A percentile compares a stretch with the other conserved stretches of the same genome.
phyloP scores from a whole-genome alignment of 2,797 vertebrate genomes.

The Calcarius lapponicus region DNA sequence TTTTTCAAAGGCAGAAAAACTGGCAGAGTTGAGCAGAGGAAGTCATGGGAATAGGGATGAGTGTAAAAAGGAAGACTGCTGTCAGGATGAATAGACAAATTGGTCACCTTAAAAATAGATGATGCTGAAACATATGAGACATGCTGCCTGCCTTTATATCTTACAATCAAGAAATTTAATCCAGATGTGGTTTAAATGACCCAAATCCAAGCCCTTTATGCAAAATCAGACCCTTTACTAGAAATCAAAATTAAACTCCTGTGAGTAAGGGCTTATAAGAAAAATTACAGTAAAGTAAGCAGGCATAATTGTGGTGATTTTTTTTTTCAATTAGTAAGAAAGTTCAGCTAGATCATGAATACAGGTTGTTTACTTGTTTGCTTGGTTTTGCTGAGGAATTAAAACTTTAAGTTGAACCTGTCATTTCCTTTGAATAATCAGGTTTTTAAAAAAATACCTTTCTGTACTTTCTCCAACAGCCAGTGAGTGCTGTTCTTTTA shows the following conservation, averaged over 20 bases:
- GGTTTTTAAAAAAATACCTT: background rate
- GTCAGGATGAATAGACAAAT: background rate
- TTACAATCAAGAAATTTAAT: background rate
- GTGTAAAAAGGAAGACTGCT: background rate
- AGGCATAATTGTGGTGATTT: background rate
- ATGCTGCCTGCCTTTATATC: background rate
- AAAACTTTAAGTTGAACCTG: background rate
- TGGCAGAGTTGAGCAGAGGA: background rate
- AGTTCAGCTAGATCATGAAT: background rate
- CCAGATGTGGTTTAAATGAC: background rate
- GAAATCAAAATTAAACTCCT: background rate
- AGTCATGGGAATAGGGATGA: background rate
- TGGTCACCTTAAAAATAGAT: background rate
- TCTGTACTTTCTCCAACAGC: background rate
- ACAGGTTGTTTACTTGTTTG: background rate
- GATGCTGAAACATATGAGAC: background rate
- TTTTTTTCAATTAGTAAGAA: background rate
- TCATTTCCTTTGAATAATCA: background rate
- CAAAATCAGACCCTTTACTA: background rate
- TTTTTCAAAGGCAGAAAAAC: background rate
- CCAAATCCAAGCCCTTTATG: background rate
- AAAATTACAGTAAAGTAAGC: background rate
- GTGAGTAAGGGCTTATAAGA: background rate
- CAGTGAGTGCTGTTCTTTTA: background rate
- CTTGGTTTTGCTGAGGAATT: background rate